Evolutionary conservation across 2,113 vertebrate genomes (phyloP), one percentile per base, ranked within the genome.

Genomic region (Ceyx margarethae): DNA sequence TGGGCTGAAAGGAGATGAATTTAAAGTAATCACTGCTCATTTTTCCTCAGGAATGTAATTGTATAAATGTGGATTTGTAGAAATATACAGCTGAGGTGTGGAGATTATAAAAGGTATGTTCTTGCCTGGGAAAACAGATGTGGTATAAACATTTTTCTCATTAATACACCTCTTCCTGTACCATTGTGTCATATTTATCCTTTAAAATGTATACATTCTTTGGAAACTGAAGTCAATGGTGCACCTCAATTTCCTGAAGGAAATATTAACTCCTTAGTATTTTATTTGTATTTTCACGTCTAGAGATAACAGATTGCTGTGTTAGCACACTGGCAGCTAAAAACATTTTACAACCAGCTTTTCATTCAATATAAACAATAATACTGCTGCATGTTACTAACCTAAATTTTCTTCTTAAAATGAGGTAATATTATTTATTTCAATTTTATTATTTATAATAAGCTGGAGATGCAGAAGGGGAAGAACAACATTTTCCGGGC

Each of bases 61-160:
- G 22, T 51, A 62, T 69, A 66, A 54, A 77, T 62, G 53, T 61
- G 13, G 23, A 60, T 68, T 82, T 86, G 40, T 62, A 75, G 76
- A 83, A 83, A 78, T 42, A 48, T 22, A 48, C 6, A 45, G 40
- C 17, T 77, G 45, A 87, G 42, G 4, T 43, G 9, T 78, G 82
- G 53, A 74, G 43, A n/a, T 91, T n/a, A 48, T 54, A 90, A 78
- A 62, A 33, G 33, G 5, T 20, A 56, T 66, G 37, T 29, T 83
- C 60, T 87, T 83, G 56, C 73, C 76, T 42, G 12, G 7, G 21
- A 75, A 28, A 89, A 65, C 11, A 87, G 29, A 66, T 66, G 22
- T n/a, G 42, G 5, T 46, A 76, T 87, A 77, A 89, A 91, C 10
- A 85, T 64, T 76, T 89, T 72, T 79, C 72, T 76, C 22, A 67